These are phyloP conservation scores for Varanus komodoensis DNA, from an alignment of 2,113 vertebrate species.

Conservation along the genomic window DNA sequence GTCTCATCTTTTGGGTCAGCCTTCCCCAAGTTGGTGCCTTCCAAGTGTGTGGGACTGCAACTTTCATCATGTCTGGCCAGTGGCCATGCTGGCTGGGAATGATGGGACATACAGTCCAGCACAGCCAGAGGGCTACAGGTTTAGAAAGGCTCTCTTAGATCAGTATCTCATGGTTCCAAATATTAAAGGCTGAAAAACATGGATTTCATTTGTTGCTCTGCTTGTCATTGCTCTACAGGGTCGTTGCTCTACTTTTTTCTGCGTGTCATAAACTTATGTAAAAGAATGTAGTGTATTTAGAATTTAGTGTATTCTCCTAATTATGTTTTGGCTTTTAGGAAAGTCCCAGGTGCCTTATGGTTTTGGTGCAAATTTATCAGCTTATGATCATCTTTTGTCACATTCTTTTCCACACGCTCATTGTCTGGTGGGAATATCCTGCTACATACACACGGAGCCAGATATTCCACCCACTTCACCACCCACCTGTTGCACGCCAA, in stretches of 20 bases:
- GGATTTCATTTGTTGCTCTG: not conserved
- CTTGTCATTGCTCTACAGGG: too few species aligned
- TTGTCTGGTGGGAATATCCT: conserved; percentile 20
- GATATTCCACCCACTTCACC: conserved; percentile 44
- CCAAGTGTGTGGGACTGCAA: too few species aligned
- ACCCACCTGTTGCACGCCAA: not conserved
- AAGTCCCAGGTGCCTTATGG: conserved; percentile 36
- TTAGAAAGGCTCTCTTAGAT: not conserved
- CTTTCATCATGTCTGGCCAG: too few species aligned
- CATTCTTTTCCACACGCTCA: not conserved
- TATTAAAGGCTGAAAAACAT: not conserved
- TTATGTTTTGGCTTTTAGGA: conserved; percentile 45
- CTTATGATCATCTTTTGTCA: not conserved
- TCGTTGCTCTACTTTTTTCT: conserved; percentile 30
- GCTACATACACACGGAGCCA: not conserved
- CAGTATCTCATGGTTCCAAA: not conserved
- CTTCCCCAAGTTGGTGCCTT: too few species aligned
- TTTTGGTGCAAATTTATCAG: conserved; percentile 30
- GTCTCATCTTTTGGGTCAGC: too few species aligned
- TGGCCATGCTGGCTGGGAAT: too few species aligned
- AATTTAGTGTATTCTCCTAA: conserved; percentile 56
- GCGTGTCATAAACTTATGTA: conserved; percentile 26
- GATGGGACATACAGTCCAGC: too few species aligned
- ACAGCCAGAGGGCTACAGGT: too few species aligned
- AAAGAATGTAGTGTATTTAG: conserved; percentile 46